A percentile compares a stretch with the other conserved stretches of the same genome.
Conservation (phyloP, 2,113 vertebrate species). For the Morone chrysops region DNA sequence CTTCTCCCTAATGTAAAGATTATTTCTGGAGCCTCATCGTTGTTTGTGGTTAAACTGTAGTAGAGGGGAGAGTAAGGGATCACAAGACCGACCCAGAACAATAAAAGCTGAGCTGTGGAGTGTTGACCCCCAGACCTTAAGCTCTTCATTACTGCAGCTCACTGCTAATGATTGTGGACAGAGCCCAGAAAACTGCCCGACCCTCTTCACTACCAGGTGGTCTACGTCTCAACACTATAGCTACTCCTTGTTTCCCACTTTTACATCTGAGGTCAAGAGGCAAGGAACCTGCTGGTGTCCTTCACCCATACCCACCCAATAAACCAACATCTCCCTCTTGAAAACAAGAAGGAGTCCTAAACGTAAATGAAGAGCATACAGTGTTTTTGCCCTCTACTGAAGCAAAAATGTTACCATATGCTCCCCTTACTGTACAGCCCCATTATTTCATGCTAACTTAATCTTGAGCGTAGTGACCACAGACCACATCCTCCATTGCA, state of each 20-base stretch:
- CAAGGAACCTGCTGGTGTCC: conserved; percentile 25
- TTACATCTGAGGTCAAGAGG: conserved; percentile 45
- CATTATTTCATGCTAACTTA: conserved; percentile 63
- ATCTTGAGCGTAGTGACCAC: conserved; percentile 70
- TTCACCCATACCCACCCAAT: conserved; percentile 24
- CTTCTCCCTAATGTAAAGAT: conserved; percentile 28
- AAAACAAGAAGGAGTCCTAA: conserved; percentile 33
- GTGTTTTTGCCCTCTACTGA: conserved; percentile 23
- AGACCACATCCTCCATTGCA: conserved; percentile 80
- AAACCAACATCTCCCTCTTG: conserved; percentile 35
- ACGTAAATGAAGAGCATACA: conserved; percentile 27
- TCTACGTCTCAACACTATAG: conserved; percentile 33
- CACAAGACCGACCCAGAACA: conserved; percentile 68
- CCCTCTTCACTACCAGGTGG: conserved; percentile 53
- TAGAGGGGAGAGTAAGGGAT: conserved; percentile 54
- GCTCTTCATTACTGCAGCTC: conserved; percentile 76
- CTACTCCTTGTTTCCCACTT: conserved; percentile 26
- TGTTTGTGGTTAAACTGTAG: conserved; percentile 59
- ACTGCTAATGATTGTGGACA: conserved; percentile 76
- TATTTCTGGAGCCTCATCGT: conserved; percentile 30
- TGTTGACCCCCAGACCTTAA: conserved; percentile 71
- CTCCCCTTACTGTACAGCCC: conserved; percentile 37
- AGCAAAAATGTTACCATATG: conserved; percentile 74
- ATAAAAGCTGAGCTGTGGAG: conserved; percentile 70
- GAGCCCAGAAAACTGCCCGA: conserved; percentile 40